Evolutionary conservation across 2,888 invertebrate species (phyloP).

Genomic region (Chesias legatella): DNA sequence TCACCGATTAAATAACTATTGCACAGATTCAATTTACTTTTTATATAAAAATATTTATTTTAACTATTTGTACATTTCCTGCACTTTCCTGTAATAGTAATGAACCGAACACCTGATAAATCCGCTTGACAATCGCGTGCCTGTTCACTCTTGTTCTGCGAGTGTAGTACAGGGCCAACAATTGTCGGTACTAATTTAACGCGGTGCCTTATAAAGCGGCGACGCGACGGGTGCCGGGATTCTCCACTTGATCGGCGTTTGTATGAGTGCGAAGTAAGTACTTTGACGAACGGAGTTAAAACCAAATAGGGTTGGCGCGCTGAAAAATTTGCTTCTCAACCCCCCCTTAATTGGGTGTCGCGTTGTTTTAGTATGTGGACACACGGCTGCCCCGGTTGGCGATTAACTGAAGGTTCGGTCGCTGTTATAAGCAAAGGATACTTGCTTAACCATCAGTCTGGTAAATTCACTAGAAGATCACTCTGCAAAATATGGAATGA

Average conservation of each 20-base stretch:
- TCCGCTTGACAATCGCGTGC: conserved; percentile 54
- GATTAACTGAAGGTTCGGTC: conserved; percentile 3
- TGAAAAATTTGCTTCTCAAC: conserved; percentile 78
- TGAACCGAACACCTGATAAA: conserved; percentile 49
- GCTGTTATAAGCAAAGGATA: too few relatives aligned
- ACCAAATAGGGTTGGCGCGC: conserved; percentile 71
- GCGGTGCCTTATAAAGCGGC: conserved; percentile 72
- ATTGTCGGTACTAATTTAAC: conserved; percentile 75
- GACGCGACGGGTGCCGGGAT: conserved; percentile 62
- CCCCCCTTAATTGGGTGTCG: conserved; percentile 74
- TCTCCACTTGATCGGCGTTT: conserved; percentile 76
- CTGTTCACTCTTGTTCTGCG: conserved; percentile 34
- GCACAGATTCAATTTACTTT: too few relatives aligned
- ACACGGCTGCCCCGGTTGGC: conserved; percentile 17
- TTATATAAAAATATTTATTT: too few relatives aligned
- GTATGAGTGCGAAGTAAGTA: conserved; percentile 67
- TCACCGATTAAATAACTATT: too few relatives aligned
- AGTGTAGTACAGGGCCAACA: conserved; percentile 59
- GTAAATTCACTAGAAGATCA: too few relatives aligned
- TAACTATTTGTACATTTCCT: conserved; percentile 21
- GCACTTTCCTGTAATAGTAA: conserved; percentile 22
- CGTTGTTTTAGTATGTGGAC: conserved; percentile 45
- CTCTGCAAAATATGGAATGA: too few relatives aligned
- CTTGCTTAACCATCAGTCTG: too few relatives aligned
- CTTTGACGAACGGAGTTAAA: conserved; percentile 66